These are phyloP conservation scores for Erpetoichthys calabaricus DNA, from an alignment of 2,797 vertebrate genomes.

Conservation along the genomic window DNA sequence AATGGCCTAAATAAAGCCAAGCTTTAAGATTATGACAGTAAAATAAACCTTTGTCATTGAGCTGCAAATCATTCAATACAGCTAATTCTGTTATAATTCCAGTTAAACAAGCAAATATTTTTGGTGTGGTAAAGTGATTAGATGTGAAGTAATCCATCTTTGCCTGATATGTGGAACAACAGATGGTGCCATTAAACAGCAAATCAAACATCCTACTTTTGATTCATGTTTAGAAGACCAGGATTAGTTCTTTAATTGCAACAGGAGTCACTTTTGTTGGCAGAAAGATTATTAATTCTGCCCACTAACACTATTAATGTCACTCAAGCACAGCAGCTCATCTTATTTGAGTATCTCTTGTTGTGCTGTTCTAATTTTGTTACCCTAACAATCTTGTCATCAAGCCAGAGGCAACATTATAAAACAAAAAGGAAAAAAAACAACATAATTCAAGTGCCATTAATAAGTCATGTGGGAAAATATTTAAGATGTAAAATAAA, in stretches of 20 bases:
- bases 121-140: conserved; percentile 11
- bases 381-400: background rate
- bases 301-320: conserved; percentile 29
- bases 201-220: conserved; percentile 22
- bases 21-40: background rate
- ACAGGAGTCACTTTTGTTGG: conserved; percentile 12
- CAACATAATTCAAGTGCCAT: too few species aligned
- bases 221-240: conserved; percentile 21
- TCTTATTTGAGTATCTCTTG: too few species aligned
- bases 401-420: background rate
- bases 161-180: conserved; percentile 19
- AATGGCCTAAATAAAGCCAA: too few species aligned
- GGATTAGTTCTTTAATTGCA: conserved; percentile 22
- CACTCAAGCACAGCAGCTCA: conserved; percentile 20
- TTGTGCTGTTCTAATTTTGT: too few species aligned
- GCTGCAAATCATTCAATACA: background rate
- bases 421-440: too few species aligned
- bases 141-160: conserved; percentile 23
- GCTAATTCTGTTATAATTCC: background rate
- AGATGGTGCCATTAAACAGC: conserved; percentile 26
- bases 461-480: too few species aligned
- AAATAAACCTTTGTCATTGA: conserved; percentile 15
- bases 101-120: conserved; percentile 9
- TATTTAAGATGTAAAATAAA: too few species aligned
- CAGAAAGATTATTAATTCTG: conserved; percentile 29